phyloP scores from a whole-genome alignment of 1,140 invertebrate genomes.

The Drosophila funebris region DNA sequence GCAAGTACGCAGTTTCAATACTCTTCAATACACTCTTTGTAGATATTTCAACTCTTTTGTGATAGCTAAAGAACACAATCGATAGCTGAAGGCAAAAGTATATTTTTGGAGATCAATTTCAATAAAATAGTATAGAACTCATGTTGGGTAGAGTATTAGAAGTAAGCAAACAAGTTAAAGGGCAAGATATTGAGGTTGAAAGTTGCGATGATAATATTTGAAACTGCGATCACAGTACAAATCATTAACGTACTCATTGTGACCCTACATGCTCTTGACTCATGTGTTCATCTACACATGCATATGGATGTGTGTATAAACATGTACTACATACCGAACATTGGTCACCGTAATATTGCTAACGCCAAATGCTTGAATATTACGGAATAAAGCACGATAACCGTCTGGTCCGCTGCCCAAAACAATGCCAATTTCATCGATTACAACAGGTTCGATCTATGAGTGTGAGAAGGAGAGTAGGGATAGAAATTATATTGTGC shows the following conservation, averaged over 20 bases:
- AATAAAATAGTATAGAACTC: no score
- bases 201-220: neutral
- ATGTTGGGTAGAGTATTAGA: no score
- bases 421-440: conserved; percentile 91
- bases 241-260: neutral
- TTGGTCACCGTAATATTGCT: conserved; percentile 90
- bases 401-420: conserved; percentile 90
- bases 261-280: neutral
- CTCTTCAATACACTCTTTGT: no score
- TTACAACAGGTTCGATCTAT: conserved; percentile 89
- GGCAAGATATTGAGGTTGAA: neutral
- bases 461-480: neutral
- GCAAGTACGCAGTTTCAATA: no score
- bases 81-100: no score
- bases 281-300: neutral
- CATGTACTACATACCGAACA: conserved; percentile 86
- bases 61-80: no score
- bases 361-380: conserved; percentile 91
- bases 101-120: no score
- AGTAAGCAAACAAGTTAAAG: no score
- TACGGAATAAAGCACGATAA: conserved; percentile 90
- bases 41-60: no score
- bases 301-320: neutral
- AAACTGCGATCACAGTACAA: conserved; percentile 12
- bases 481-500: neutral